Evolutionary conservation across 1,140 invertebrate genomes (phyloP).

Genomic region (Drosophila prosaltans): DNA sequence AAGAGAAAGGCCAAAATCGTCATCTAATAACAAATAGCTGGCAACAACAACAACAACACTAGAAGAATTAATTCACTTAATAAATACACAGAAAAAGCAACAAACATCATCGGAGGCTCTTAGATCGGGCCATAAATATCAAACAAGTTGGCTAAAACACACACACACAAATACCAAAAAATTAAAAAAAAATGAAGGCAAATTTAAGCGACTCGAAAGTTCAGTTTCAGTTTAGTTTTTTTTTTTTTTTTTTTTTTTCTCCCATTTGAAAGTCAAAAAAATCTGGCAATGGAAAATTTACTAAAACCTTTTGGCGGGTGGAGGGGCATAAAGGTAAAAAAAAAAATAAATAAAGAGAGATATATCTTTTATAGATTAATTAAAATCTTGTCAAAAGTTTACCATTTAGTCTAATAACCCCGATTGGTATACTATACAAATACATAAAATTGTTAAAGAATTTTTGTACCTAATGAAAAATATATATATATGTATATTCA

Average conservation of each 20-base stretch:
- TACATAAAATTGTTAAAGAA: no score
- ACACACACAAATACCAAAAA: background rate
- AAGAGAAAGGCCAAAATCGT: conserved; percentile 64
- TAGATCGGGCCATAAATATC: conserved; percentile 75
- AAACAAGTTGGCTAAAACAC: conserved; percentile 60
- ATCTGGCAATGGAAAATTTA: conserved; percentile 5
- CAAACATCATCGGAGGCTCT: conserved; percentile 55
- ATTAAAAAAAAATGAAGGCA: conserved; percentile 38
- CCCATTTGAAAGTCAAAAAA: conserved; percentile 36
- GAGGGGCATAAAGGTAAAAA: background rate
- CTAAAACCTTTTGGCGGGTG: background rate
- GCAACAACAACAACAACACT: conserved; percentile 51
- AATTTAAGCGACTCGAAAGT: conserved; percentile 63
- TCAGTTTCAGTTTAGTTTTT: conserved; percentile 66
- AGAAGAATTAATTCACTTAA: conserved; percentile 51
- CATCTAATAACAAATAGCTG: conserved; percentile 27
- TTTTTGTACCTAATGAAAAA: no score
- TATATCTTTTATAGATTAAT: background rate
- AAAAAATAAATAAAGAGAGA: background rate
- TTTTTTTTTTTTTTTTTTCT: conserved; percentile 22
- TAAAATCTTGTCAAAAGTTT: no score
- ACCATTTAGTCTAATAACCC: no score
- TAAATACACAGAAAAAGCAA: conserved; percentile 54
- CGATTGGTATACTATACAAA: no score
- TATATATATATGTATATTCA: no score